A percentile compares a stretch with the other conserved stretches of the same genome.
Evolutionary conservation across 2,113 vertebrate species (phyloP).

Genomic region (Aptenodytes forsteri): DNA sequence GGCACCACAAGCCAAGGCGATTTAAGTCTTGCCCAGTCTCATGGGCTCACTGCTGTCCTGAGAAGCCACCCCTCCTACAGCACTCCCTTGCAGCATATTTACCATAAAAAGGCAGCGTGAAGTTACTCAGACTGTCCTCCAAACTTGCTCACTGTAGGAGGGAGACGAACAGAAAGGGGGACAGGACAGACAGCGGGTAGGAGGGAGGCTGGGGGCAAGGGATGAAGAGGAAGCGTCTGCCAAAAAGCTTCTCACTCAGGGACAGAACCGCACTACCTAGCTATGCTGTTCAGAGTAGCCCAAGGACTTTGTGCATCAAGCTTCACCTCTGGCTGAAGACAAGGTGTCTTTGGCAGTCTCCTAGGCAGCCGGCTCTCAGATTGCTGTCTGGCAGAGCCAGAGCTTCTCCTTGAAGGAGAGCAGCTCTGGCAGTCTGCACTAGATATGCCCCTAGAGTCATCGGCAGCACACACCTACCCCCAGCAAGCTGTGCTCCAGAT

Average conservation of each 20-base stretch:
- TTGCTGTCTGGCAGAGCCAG: conserved; percentile 15
- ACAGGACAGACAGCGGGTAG: background rate
- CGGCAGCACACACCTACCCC: background rate
- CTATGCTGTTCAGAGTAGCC: background rate
- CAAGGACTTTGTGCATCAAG: conserved; percentile 24
- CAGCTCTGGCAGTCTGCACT: background rate
- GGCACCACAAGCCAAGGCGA: background rate
- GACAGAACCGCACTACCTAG: background rate
- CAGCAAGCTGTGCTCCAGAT: background rate
- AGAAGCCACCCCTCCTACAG: background rate
- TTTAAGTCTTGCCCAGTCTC: background rate
- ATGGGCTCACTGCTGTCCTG: background rate
- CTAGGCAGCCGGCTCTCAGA: background rate
- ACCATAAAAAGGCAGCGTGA: conserved; percentile 33
- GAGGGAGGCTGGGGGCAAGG: background rate
- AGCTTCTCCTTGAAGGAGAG: background rate
- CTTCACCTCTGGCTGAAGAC: conserved; percentile 52
- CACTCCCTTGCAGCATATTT: background rate
- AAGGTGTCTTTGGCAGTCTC: conserved; percentile 29
- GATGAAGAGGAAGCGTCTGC: background rate
- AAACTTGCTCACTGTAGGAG: background rate
- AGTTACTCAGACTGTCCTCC: background rate
- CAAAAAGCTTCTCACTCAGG: background rate
- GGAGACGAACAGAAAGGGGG: background rate
- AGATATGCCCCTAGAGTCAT: conserved; percentile 8